A percentile compares a stretch with the other conserved stretches of the same genome.
These are phyloP conservation scores for Ranitomeya imitator DNA, from an alignment of 2,113 vertebrate species.

Conservation along the genomic window DNA sequence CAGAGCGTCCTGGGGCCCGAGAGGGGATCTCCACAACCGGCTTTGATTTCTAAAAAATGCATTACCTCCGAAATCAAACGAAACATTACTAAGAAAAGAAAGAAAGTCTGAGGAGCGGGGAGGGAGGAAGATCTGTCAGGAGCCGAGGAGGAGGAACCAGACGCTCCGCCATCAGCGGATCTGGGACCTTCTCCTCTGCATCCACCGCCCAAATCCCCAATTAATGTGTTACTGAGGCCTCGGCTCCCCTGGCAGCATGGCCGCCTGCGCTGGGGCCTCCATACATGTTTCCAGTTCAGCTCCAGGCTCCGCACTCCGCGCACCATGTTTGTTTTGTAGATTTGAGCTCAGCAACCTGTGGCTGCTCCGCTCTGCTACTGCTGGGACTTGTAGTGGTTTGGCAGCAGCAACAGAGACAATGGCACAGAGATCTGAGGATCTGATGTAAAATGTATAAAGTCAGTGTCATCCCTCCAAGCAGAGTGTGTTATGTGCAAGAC, in stretches of 20 bases:
- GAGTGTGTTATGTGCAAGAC: no score
- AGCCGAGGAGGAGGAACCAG: not conserved
- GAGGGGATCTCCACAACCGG: constrained; percentile 71
- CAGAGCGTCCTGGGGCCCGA: constrained; percentile 76
- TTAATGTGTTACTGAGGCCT: not conserved
- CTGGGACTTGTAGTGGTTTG: not conserved
- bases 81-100: constrained; percentile 82
- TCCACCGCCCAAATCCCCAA: constrained; percentile 15
- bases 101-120: constrained; percentile 40
- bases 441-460: no score
- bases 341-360: not conserved
- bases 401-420: no score
- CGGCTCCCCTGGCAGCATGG: not conserved
- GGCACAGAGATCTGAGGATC: no score
- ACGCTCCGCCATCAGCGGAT: not conserved
- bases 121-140: not conserved
- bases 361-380: not conserved
- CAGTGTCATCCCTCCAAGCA: not conserved
- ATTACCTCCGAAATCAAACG: constrained; percentile 90
- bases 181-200: constrained; percentile 8
- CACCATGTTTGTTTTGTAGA: not conserved
- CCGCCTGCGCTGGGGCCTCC: not conserved
- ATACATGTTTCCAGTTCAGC: not conserved
- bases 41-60: constrained; percentile 91
- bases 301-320: not conserved